Base-by-base conservation (phyloP, 1,140 invertebrate species). In the Limonius californicus region DNA sequence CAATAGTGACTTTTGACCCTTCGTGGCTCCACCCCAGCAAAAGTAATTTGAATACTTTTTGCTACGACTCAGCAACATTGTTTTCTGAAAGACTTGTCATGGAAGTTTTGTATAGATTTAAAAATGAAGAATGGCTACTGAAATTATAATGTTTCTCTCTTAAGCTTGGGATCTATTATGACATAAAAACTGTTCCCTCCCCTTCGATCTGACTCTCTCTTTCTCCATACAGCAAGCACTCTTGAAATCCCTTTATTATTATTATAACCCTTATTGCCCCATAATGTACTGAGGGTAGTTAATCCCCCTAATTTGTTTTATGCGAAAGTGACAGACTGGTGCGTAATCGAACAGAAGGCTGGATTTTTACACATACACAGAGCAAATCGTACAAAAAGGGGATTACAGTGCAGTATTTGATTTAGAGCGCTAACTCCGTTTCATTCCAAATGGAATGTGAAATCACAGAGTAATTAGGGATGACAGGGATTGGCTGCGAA, bases 401-500 rank as follows among this genome's bases (percentile, higher is more conserved):
- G 8, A 39, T 39, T 39, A 39, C 35, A 39, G 8, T 39, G 11
- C 35, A 39, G n/a, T 39, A 39, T 39, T 39, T 9, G 35, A 39
- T 39, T 39, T 39, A 39, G 35, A 39, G 35, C 35, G 8, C 11
- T 39, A 39, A 39, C n/a, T 39, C 35, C n/a, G 12, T 47, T 45
- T 23, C 18, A 53, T 15, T 30, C 20, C 18, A 30, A 27, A 59
- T 50, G 47, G 58, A 59, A 59, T 53, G 43, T 12, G 16, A 59
- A 59, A 59, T 53, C 47, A 50, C 43, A 59, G 50, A 50, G 43
- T 53, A 50, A 53, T 53, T 30, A 54, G 20, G 23, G 47, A 30
- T 53, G 58, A 59, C 58, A 35, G 58, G 39, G 58, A 53, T 59
- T 32, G 58, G 58, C 27, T 47, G 19, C 11, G 45, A 53, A 53